These are phyloP conservation scores for Nomada ferruginata DNA, from an alignment of 2,888 invertebrate species.

Conservation along the genomic window DNA sequence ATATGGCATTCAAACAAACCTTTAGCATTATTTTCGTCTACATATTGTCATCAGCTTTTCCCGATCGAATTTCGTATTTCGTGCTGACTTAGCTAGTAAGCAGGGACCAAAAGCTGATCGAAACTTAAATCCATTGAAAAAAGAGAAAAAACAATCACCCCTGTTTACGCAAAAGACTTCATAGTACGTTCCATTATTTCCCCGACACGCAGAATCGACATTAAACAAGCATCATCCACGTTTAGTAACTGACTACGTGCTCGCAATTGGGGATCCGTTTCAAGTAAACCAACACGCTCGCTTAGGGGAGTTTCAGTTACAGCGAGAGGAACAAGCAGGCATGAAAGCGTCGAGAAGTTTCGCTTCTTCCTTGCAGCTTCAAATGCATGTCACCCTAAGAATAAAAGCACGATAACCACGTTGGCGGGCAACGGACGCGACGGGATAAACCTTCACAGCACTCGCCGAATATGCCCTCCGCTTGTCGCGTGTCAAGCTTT, in stretches of 20 bases:
- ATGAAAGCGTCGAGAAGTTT: conserved; percentile 31
- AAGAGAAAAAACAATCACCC: not conserved
- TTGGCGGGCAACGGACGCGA: not conserved
- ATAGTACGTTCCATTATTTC: too few species aligned
- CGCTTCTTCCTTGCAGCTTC: not conserved
- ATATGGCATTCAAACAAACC: too few species aligned
- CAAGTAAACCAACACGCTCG: conserved; percentile 22
- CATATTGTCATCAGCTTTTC: too few species aligned
- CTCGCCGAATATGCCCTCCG: conserved; percentile 18
- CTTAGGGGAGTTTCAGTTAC: conserved; percentile 45
- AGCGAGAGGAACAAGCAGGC: conserved; percentile 17
- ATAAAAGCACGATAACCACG: conserved; percentile 31
- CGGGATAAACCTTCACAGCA: conserved; percentile 18
- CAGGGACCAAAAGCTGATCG: not conserved
- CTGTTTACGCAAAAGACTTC: not conserved
- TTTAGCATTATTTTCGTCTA: too few species aligned
- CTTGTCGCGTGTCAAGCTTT: conserved; percentile 36
- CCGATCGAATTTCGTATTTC: not conserved
- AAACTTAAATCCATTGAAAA: not conserved
- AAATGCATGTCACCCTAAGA: conserved; percentile 9
- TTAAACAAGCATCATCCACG: not conserved
- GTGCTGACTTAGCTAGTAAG: not conserved
- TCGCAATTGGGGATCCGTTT: conserved; percentile 16
- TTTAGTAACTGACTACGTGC: conserved; percentile 16
- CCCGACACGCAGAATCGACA: not conserved